These are phyloP conservation scores for Pygoscelis adeliae DNA, from an alignment of 2,113 vertebrate species.

Conservation along the genomic window DNA sequence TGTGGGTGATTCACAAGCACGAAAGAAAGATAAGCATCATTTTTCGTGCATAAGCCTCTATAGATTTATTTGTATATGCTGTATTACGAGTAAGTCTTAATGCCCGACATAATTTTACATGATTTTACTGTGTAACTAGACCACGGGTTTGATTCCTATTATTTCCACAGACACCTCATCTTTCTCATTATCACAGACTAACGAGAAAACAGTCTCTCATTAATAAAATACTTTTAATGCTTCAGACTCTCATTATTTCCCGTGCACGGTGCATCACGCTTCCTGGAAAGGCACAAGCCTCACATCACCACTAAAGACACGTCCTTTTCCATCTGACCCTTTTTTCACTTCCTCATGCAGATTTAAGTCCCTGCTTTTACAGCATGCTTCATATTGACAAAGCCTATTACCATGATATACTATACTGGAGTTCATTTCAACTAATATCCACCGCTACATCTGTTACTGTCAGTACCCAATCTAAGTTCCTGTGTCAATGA, in stretches of 20 bases:
- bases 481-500: neutral
- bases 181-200: neutral
- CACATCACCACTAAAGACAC: neutral
- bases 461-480: conserved; percentile 19
- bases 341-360: conserved; percentile 38
- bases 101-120: neutral
- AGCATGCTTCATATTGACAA: conserved; percentile 68
- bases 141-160: neutral
- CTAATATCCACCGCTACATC: conserved; percentile 21
- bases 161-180: neutral
- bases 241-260: neutral
- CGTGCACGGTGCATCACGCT: neutral
- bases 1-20: neutral
- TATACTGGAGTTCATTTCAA: conserved; percentile 44
- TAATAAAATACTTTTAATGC: conserved; percentile 14
- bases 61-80: neutral
- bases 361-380: conserved; percentile 49
- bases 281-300: neutral
- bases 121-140: neutral
- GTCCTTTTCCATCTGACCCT: conserved; percentile 20
- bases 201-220: neutral
- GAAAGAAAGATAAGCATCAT: conserved; percentile 16
- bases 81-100: neutral
- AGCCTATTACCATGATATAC: conserved; percentile 68
- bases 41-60: neutral